Percentiles rank a stretch among this genome's conserved stretches.
phyloP scores from a whole-genome alignment of 1,140 invertebrate genomes.

The Caenorhabditis briggsae region DNA sequence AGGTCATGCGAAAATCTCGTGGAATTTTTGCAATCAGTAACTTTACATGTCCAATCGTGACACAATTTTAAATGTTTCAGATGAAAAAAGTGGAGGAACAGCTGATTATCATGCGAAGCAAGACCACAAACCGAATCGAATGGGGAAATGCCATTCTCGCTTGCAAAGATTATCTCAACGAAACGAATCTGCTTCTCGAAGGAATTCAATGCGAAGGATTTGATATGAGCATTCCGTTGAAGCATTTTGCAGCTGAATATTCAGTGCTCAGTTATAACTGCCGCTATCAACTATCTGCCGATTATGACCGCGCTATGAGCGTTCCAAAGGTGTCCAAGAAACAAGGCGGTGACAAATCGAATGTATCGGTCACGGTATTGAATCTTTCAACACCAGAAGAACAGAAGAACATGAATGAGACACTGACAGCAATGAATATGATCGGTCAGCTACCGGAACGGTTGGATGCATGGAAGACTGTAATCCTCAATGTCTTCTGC shows the following conservation, averaged over 20 bases:
- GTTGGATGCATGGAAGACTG: constrained; percentile 7
- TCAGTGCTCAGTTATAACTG: constrained; percentile 30
- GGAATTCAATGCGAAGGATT: constrained; percentile 34
- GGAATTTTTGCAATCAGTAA: constrained; percentile 44
- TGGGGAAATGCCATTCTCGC: constrained; percentile 41
- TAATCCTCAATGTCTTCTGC: constrained; percentile 21
- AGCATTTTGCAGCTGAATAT: constrained; percentile 21
- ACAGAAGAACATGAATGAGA: constrained; percentile 29
- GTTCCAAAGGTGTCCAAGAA: constrained; percentile 26
- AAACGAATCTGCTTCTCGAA: neutral
- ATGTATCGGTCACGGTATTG: constrained; percentile 8
- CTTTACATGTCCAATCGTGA: neutral
- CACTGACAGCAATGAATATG: constrained; percentile 29
- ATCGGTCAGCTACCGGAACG: constrained; percentile 36
- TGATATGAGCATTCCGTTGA: constrained; percentile 34
- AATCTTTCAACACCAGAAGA: neutral
- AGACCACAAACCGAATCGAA: constrained; percentile 15
- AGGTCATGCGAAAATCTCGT: constrained; percentile 6
- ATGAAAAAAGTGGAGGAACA: constrained; percentile 46
- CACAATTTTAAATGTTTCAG: neutral
- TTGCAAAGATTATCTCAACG: constrained; percentile 23
- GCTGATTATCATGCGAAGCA: constrained; percentile 27
- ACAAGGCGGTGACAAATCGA: neutral
- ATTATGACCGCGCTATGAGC: constrained; percentile 24
- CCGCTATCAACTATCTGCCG: constrained; percentile 19